Base-by-base conservation (phyloP, 2,888 invertebrate genomes). In the Spisula solida region DNA sequence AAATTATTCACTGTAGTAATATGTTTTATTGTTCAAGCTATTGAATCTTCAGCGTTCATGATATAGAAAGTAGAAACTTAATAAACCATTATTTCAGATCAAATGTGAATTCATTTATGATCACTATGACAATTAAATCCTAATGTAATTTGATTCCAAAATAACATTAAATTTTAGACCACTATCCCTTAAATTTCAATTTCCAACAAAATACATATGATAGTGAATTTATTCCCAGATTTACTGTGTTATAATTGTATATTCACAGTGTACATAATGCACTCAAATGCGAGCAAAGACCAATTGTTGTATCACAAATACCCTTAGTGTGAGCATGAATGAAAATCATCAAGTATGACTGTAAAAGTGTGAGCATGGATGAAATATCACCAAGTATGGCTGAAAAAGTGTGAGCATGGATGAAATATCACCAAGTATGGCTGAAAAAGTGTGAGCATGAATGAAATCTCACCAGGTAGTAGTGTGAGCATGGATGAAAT, bases 211-310 rank as follows among this genome's bases (percentile, higher is more conserved):
- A 41, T 41, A 8, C 41, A 41, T 41, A 51, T 51, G 51, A 16
- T 51, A 16, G 51, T 51, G 51, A 51, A 51, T 51, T 51, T 51
- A 51, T 16, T 51, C 51, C 51, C 51, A 51, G 25, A 66, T 66
- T 56, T 25, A 66, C n/a, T 5, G 5, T 66, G 60, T 66, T 5
- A n/a, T n/a, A 66, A 31, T 34, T 75, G 75, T 75, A 75, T 75
- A 25, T 75, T 75, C 75, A 75, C 34, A 5, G 12, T 75, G 75
- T 75, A 75, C 16, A 75, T 75, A 75, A 66, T 14, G 29, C 75
- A 75, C 75, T 34, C 31, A 18, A 31, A 14, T 70, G 25, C 29
- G 70, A 25, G 29, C 70, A 70, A 31, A 34, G 31, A 75, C 34
- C 31, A 31, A 34, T 29, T 16, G 31, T 75, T 75, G 12, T 31